Base-by-base conservation (phyloP, 2,888 invertebrate species). In the Carcina quercana region DNA sequence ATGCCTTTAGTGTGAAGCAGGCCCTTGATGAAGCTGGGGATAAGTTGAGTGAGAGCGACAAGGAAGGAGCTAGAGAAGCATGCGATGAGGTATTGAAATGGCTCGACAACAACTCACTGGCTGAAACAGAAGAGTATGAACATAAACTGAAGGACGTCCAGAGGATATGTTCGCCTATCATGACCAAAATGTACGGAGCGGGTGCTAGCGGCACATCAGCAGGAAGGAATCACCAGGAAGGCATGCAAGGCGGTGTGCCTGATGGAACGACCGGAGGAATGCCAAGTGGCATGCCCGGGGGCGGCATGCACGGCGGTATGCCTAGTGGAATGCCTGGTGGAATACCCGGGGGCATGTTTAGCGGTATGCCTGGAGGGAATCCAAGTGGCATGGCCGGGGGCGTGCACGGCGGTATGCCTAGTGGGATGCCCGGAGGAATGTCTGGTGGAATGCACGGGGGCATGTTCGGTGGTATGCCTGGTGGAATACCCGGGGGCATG, bases 1-100 rank as follows among this genome's bases (percentile, higher is more conserved):
- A 91, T 57, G 80, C 87, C 2, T 91, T 88, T 62, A 80, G 83
- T 30, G 86, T 88, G 24, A 89, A 88, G 46, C 89, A 90, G 52
- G 87, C 89, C 1, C 59, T 85, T 4, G 85, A 87, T 11, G 86
- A 88, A 7, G 73, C 83, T 12, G 69, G 68, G 1, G 71, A 68
- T 15, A 88, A 86, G 52, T 57, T 93, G 22, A 64, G 69, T 4
- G 82, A 86, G 13, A 65, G 74, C 2, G 92, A 92, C 43, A 89
- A 88, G 59, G 59, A 53, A 12, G 56, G 49, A 33, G 70, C 73
- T 1, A 48, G 53, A n/a, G 55, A 51, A 5, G 66, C 70, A 34
- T 87, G 87, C 44, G 84, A 86, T 1, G 86, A 86, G 34, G 73
- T 85, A 8, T 57, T 91, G 25, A 75, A 72, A 30, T 91, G 91